phyloP scores from a whole-genome alignment of 2,888 invertebrate species.

The Melanostoma scalare region DNA sequence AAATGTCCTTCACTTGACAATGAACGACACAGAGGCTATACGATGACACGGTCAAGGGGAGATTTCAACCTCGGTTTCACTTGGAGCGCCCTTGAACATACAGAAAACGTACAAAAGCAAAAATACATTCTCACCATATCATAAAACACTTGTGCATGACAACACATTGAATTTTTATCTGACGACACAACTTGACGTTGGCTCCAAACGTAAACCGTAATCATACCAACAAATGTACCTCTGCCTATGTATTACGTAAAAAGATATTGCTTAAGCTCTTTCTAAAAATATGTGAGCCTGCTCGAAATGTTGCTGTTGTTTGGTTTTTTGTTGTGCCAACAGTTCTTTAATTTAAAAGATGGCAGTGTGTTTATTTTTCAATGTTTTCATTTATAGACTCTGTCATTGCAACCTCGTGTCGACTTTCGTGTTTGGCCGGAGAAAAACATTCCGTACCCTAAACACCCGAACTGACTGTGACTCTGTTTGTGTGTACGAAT shows the following conservation, averaged over 20 bases:
- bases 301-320: constrained; percentile 81
- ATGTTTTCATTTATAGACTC: constrained; percentile 1
- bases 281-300: constrained; percentile 77
- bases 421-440: too few relatives aligned
- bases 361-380: not conserved
- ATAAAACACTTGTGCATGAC: not conserved
- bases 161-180: not conserved
- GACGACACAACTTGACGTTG: too few relatives aligned
- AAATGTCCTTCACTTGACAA: constrained; percentile 79
- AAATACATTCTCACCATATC: not conserved
- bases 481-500: constrained; percentile 74
- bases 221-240: too few relatives aligned
- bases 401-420: not conserved
- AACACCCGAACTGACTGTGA: too few relatives aligned
- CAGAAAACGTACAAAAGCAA: not conserved
- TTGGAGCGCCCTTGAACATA: constrained; percentile 50
- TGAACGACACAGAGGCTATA: constrained; percentile 74
- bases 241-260: not conserved
- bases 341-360: constrained; percentile 6
- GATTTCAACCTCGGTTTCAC: constrained; percentile 68
- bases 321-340: constrained; percentile 80
- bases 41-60: constrained; percentile 79
- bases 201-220: too few relatives aligned
- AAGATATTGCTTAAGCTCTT: not conserved
- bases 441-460: too few relatives aligned